These are phyloP conservation scores for Odontesthes bonariensis DNA, from an alignment of 2,113 vertebrate species.

Conservation along the genomic window DNA sequence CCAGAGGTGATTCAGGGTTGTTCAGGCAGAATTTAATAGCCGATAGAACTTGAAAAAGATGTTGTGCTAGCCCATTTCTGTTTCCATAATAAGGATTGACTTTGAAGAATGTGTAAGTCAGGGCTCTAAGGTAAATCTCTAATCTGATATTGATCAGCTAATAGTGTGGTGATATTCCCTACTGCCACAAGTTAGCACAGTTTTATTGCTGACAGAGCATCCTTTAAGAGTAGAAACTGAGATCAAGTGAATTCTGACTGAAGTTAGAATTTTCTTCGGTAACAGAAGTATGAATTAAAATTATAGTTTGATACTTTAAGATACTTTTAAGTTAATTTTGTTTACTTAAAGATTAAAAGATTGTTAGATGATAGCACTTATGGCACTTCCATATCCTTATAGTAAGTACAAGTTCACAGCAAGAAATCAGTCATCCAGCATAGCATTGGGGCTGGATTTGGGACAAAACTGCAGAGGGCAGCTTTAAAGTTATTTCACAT, in stretches of 20 bases:
- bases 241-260: background rate
- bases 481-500: too few species aligned
- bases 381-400: background rate
- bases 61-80: conserved; percentile 30
- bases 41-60: conserved; percentile 29
- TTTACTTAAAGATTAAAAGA: background rate
- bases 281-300: background rate
- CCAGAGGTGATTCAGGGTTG: conserved; percentile 29
- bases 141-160: conserved; percentile 41
- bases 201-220: conserved; percentile 23
- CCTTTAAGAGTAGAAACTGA: background rate
- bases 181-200: conserved; percentile 10
- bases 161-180: conserved; percentile 22
- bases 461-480: too few species aligned
- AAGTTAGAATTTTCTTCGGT: background rate
- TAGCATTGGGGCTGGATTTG: too few species aligned
- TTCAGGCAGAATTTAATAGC: conserved; percentile 12
- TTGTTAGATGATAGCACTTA: background rate
- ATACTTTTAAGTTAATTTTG: background rate
- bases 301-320: background rate
- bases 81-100: conserved; percentile 38
- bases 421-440: background rate
- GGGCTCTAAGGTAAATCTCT: conserved; percentile 19
- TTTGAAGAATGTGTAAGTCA: conserved; percentile 39
- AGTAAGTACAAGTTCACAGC: background rate